Base-by-base conservation (phyloP, 2,888 invertebrate genomes). In the Pachymerium ferrugineum region DNA sequence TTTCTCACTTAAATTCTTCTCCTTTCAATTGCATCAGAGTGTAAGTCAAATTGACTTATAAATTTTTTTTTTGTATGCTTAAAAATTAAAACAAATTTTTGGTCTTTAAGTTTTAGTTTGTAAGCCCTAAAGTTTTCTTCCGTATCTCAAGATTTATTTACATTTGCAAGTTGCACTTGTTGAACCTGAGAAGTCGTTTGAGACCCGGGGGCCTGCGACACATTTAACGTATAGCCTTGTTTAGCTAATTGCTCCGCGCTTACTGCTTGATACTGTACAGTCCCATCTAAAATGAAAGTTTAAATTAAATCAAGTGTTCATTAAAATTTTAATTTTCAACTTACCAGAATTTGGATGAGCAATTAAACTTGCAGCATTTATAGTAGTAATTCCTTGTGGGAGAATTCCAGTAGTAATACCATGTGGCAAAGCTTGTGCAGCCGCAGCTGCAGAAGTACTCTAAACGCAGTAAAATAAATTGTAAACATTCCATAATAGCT, bases 381-480 rank as follows among this genome's bases (percentile, higher is more conserved):
- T 47, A 14, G 73, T 33, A 10, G 73, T 12, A 12, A 75, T 25
- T 10, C 47, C 54, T 10, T 74, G 92, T 80, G 94, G 94, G n/a
- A 94, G 84, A 76, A 93, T 86, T 1, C 91, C 89, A 0, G 92
- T 90, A 28, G 94, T 93, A 79, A 93, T 83, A 25, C 88, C 88
- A 76, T 90, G 88, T 28, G 95, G 94, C 79, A 95, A 86, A 78
- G 91, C 89, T 87, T 94, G 91, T 35, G 94, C 93, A 5, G 94
- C 93, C 78, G 93, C 90, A 77, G 94, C 93, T 72, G 94, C 89
- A 72, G 94, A 92, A 42, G 93, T 92, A 42, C 93, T 93, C 75
- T 75, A 6, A n/a, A n/a, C n/a, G n/a, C n/a, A n/a, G n/a, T 69
- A 69, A 54, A 72, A 72, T 47, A 38, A 74, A 54, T 22, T n/a